These are phyloP conservation scores for Ceratina japonica DNA, from an alignment of 1,140 invertebrate species.

Conservation along the genomic window DNA sequence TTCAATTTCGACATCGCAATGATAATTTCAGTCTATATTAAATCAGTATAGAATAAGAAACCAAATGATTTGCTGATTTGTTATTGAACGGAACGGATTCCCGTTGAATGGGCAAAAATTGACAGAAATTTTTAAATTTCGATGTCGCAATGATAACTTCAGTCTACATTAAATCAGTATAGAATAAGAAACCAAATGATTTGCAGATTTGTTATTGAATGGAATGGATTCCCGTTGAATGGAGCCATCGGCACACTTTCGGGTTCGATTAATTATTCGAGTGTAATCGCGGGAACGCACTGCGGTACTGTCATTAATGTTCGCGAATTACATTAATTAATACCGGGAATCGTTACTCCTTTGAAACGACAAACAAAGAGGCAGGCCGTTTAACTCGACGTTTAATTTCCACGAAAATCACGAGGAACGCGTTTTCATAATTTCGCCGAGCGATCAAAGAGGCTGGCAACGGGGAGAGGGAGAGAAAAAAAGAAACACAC, in stretches of 20 bases:
- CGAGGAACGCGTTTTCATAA: not conserved
- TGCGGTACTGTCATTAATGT: not conserved
- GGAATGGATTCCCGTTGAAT: not conserved
- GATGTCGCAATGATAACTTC: no score
- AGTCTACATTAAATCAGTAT: no score
- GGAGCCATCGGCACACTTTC: not conserved
- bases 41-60: no score
- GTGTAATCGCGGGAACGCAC: not conserved
- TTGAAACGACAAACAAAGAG: not conserved
- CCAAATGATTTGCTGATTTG: no score
- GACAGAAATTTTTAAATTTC: no score
- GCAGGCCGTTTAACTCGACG: not conserved
- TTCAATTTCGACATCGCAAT: no score
- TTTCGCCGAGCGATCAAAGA: not conserved
- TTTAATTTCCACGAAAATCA: constrained; percentile 19
- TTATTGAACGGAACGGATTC: no score
- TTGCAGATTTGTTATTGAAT: not conserved
- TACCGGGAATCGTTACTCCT: not conserved
- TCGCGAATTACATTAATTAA: constrained; percentile 23
- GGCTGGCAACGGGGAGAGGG: not conserved
- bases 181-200: no score
- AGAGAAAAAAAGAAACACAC: not conserved
- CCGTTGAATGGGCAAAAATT: no score
- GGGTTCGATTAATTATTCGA: constrained; percentile 19
- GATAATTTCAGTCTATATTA: no score